Evolutionary conservation across 2,797 vertebrate species (phyloP).

Genomic region (Etheostoma nigrum): DNA sequence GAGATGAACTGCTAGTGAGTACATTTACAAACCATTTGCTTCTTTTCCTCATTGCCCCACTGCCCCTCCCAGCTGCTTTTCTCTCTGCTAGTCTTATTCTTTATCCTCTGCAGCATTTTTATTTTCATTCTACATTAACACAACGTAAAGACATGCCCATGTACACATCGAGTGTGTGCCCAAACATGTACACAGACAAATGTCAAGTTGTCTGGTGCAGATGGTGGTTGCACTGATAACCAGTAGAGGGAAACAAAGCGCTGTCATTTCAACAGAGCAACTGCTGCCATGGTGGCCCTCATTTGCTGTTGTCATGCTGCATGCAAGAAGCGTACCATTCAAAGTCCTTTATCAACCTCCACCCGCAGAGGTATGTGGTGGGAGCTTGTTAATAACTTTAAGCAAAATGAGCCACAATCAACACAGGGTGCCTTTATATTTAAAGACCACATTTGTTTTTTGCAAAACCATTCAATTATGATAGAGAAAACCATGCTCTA

Average conservation of each 20-base stretch:
- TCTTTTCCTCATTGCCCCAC: conserved; percentile 8
- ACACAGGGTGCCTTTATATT: neutral
- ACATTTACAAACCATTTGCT: conserved; percentile 62
- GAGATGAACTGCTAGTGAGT: conserved; percentile 52
- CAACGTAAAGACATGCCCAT: neutral
- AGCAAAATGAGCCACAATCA: conserved; percentile 23
- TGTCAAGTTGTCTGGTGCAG: conserved; percentile 22
- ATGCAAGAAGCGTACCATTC: conserved; percentile 54
- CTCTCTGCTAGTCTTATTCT: conserved; percentile 17
- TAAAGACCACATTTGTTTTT: neutral
- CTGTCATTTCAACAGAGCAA: conserved; percentile 43
- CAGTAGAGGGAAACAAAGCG: conserved; percentile 85
- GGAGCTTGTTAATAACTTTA: conserved; percentile 39
- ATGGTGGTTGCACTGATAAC: conserved; percentile 48
- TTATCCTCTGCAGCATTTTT: neutral
- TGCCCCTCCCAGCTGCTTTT: neutral
- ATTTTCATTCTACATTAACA: neutral
- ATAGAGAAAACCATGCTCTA: neutral
- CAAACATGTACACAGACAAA: conserved; percentile 25
- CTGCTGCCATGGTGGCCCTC: conserved; percentile 48
- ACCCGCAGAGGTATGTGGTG: conserved; percentile 28
- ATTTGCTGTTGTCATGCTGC: conserved; percentile 46
- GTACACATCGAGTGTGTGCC: neutral
- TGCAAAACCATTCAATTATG: neutral
- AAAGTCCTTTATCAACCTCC: conserved; percentile 42